Percentiles rank a stretch among this genome's conserved stretches.
These are phyloP conservation scores for Xestia sexstrigata DNA, from an alignment of 2,888 invertebrate genomes.

Conservation along the genomic window DNA sequence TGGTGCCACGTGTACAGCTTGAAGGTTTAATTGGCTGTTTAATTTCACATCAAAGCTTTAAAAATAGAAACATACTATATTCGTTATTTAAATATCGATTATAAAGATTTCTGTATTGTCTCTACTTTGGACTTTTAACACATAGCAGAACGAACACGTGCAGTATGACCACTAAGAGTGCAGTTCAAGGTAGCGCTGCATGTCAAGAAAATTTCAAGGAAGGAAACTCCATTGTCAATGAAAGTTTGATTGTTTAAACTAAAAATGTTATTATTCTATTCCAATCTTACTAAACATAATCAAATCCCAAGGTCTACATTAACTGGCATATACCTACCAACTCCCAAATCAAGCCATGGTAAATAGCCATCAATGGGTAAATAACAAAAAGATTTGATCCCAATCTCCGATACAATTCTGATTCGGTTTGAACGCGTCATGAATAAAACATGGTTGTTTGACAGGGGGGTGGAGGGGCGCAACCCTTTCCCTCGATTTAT, in stretches of 20 bases:
- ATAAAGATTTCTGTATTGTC: too few relatives aligned
- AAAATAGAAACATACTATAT: too few relatives aligned
- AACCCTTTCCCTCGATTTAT: constrained; percentile 86
- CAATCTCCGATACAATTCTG: constrained; percentile 78
- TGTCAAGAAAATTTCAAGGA: too few relatives aligned
- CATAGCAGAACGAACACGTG: too few relatives aligned
- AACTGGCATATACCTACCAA: constrained; percentile 4
- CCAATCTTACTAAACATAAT: neutral
- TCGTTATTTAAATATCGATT: too few relatives aligned
- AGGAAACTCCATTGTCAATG: neutral
- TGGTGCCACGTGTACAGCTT: too few relatives aligned
- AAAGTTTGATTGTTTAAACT: neutral
- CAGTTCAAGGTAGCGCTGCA: too few relatives aligned
- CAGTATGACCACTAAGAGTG: too few relatives aligned
- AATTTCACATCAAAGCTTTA: too few relatives aligned
- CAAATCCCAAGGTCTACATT: constrained; percentile 2
- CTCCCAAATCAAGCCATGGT: constrained; percentile 49
- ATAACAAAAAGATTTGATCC: constrained; percentile 82
- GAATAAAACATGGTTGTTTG: constrained; percentile 87
- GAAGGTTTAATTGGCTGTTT: too few relatives aligned
- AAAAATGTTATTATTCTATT: neutral
- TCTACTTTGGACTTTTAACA: too few relatives aligned
- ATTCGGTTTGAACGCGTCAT: constrained; percentile 81
- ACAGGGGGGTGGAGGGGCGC: constrained; percentile 72
- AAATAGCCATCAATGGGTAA: constrained; percentile 69